Evolutionary conservation across 1,140 invertebrate species (phyloP), one percentile per base, ranked within the genome.

Genomic region (Brachionus sp.): DNA sequence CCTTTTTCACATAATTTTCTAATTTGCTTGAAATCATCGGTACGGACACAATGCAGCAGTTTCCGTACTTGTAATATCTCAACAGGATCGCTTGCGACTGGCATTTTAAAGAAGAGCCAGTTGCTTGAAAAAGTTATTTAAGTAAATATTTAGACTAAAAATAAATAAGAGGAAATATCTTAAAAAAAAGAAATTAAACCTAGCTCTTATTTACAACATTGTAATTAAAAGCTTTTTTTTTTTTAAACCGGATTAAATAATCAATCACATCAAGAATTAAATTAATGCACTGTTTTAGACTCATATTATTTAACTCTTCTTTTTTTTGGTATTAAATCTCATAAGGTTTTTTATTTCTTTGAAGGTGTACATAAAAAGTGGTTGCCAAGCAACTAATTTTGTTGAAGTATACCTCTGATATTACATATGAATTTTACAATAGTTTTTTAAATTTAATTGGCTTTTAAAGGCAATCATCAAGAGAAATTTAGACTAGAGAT

Each of bases 11-110:
- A 86, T 66, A 90, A 85, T 75, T 88, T 89, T 64, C 87, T 85
- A 44, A 90, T 87, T 83, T 88, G 86, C 5, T 84, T 64, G 42
- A 85, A 86, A 84, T 89, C 87, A 73, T 87, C 86, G 42, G 87
- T 86, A 53, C 88, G 75, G 13, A 89, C 87, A 85, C 87, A 88
- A 84, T 90, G 88, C 53, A 89, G 66, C 10, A 90, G 84, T 84
- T 89, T 89, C 85, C 88, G 88, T 16, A 90, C 86, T 84, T 90
- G 88, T 73, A 89, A 83, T 23, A 73, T 16, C 37, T 84, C 84
- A 16, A 84, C 46, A 33, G 73, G 73, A 39, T 66, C 57, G 25
- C 57, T 64, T 12, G 84, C 84, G 9, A 84, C 64, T 29, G 84
- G 84, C 84, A 84, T 84, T 82, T 75, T 46, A 5, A 37, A 23